These are phyloP conservation scores for Xestia ashworthii DNA, from an alignment of 2,888 invertebrate genomes.

Conservation along the genomic window DNA sequence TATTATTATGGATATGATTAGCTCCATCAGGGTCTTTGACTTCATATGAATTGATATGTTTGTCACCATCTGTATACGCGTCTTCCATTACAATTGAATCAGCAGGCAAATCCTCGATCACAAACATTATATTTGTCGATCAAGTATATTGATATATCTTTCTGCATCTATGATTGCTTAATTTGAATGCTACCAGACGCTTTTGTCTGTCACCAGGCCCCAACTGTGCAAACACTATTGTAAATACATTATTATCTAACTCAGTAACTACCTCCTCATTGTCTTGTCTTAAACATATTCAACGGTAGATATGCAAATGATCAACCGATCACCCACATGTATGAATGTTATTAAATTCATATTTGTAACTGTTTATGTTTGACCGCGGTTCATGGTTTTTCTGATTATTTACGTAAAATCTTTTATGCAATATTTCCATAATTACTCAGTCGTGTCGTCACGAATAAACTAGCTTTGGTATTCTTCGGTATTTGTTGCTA, in stretches of 20 bases:
- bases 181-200: slow-evolving; percentile 71
- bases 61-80: slow-evolving; percentile 9
- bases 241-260: slow-evolving; percentile 69
- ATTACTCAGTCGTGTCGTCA: slow-evolving; percentile 31
- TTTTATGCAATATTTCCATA: slow-evolving; percentile 41
- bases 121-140: slow-evolving; percentile 12
- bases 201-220: slow-evolving; percentile 68
- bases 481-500: not conserved
- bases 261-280: slow-evolving; percentile 67
- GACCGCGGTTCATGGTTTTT: slow-evolving; percentile 51
- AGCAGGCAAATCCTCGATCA: slow-evolving; percentile 13
- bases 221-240: slow-evolving; percentile 69
- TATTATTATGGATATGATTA: slow-evolving; percentile 5
- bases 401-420: slow-evolving; percentile 40
- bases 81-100: slow-evolving; percentile 28
- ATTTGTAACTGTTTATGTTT: slow-evolving; percentile 58
- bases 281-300: slow-evolving; percentile 73
- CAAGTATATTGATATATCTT: slow-evolving; percentile 34
- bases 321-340: slow-evolving; percentile 69
- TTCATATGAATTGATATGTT: slow-evolving; percentile 23
- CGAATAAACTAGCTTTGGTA: slow-evolving; percentile 15
- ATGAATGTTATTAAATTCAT: slow-evolving; percentile 53
- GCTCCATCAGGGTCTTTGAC: slow-evolving; percentile 17
- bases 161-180: slow-evolving; percentile 61
- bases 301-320: slow-evolving; percentile 76